Percentiles rank a stretch among this genome's conserved stretches.
These are phyloP conservation scores for Galemys pyrenaicus DNA, from an alignment of 2,113 vertebrate genomes.

Conservation along the genomic window DNA sequence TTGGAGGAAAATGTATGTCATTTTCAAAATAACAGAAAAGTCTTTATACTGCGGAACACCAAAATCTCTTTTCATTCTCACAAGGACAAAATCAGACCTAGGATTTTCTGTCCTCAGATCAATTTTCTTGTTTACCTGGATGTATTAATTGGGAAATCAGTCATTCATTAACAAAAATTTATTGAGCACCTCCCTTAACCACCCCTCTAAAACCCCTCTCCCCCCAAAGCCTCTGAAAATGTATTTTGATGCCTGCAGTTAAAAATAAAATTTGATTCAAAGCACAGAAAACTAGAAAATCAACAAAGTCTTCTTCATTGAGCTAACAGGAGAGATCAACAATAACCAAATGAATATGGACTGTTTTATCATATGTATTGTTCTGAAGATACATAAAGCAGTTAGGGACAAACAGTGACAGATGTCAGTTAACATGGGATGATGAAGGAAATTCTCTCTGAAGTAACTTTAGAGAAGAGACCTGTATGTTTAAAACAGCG, in stretches of 20 bases:
- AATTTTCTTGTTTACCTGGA: neutral
- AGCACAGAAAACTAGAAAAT: slow-evolving; percentile 13
- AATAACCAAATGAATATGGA: neutral
- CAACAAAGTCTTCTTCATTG: neutral
- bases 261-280: neutral
- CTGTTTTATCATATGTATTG: neutral
- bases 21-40: slow-evolving; percentile 19
- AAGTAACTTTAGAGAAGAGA: neutral
- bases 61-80: slow-evolving; percentile 32
- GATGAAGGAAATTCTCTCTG: neutral
- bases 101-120: neutral
- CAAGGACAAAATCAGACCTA: neutral
- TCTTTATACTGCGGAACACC: neutral
- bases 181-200: neutral
- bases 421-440: neutral
- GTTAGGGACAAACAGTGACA: neutral
- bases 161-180: slow-evolving; percentile 27
- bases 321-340: neutral
- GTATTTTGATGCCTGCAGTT: slow-evolving; percentile 5
- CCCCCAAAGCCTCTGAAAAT: neutral
- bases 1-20: neutral
- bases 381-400: neutral
- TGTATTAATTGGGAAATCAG: slow-evolving; percentile 11
- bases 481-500: neutral
- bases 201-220: neutral